Evolutionary conservation across 2,113 vertebrate genomes (phyloP).

Genomic region (Sylvilagus bachmani): DNA sequence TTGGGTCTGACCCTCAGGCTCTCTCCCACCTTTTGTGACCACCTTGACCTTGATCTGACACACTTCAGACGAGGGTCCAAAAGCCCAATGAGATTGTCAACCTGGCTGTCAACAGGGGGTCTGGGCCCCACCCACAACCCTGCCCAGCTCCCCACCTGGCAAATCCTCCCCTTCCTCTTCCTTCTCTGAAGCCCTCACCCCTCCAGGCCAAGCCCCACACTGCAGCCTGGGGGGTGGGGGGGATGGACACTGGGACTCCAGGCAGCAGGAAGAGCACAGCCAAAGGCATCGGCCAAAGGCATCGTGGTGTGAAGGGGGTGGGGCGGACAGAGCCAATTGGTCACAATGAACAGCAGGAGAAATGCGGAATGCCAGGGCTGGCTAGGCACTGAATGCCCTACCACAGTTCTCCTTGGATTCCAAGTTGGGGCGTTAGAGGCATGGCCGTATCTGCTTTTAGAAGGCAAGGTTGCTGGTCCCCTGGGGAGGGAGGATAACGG

Average conservation of each 20-base stretch:
- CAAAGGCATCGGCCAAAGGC: not conserved
- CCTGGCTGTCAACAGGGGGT: not conserved
- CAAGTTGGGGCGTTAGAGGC: not conserved
- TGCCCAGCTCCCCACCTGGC: not conserved
- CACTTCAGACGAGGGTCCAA: not conserved
- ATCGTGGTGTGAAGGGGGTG: not conserved
- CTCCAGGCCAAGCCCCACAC: not conserved
- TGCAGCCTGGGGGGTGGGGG: not conserved
- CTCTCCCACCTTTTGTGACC: not conserved
- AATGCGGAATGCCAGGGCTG: not conserved
- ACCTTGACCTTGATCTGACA: not conserved
- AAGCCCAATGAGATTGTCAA: not conserved
- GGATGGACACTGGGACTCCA: not conserved
- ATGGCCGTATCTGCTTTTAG: not conserved
- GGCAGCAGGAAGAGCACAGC: conserved; percentile 9
- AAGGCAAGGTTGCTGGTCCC: not conserved
- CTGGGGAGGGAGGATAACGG: not conserved
- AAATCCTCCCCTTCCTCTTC: not conserved
- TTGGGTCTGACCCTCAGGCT: not conserved
- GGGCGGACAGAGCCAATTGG: not conserved
- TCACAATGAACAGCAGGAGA: not conserved
- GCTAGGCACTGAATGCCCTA: not conserved
- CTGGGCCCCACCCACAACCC: not conserved
- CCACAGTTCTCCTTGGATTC: not conserved
- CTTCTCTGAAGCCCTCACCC: not conserved